A percentile compares a stretch with the other conserved stretches of the same genome.
These are phyloP conservation scores for Myiozetetes cayanensis DNA, from an alignment of 2,113 vertebrate genomes.

Conservation along the genomic window DNA sequence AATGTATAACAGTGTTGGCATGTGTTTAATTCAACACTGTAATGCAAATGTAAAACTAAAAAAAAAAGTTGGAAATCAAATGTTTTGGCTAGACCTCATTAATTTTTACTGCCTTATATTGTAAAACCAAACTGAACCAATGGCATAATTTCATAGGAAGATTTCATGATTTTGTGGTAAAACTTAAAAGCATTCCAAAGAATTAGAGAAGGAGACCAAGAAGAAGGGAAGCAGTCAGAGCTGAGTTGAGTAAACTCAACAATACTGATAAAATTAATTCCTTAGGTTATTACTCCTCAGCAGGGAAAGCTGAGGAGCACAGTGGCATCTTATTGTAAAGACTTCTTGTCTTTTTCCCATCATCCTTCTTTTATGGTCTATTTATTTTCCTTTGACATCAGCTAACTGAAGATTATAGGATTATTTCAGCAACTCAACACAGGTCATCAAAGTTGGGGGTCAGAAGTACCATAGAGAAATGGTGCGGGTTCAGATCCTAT, in stretches of 20 bases:
- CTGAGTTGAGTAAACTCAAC: background rate
- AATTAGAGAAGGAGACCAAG: background rate
- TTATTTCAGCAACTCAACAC: slow-evolving; percentile 23
- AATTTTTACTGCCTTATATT: background rate
- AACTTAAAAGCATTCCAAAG: slow-evolving; percentile 48
- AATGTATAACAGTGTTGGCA: background rate
- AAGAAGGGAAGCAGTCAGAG: slow-evolving; percentile 3
- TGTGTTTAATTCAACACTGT: background rate
- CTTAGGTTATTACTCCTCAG: background rate
- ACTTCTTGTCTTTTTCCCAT: background rate
- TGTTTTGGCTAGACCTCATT: background rate
- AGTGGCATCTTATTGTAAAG: slow-evolving; percentile 34
- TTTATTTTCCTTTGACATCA: slow-evolving; percentile 24
- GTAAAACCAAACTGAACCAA: slow-evolving; percentile 25
- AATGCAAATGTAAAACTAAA: background rate
- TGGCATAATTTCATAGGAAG: background rate
- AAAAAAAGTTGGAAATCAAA: background rate
- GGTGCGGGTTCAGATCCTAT: background rate
- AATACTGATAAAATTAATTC: slow-evolving; percentile 34
- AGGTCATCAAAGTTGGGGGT: slow-evolving; percentile 1
- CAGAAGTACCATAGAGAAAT: background rate
- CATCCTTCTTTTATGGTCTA: background rate
- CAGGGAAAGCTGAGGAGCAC: background rate
- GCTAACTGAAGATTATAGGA: slow-evolving; percentile 38
- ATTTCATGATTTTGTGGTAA: slow-evolving; percentile 12